Conservation (phyloP, 2,113 vertebrate species). For the Tringa solitaria region DNA sequence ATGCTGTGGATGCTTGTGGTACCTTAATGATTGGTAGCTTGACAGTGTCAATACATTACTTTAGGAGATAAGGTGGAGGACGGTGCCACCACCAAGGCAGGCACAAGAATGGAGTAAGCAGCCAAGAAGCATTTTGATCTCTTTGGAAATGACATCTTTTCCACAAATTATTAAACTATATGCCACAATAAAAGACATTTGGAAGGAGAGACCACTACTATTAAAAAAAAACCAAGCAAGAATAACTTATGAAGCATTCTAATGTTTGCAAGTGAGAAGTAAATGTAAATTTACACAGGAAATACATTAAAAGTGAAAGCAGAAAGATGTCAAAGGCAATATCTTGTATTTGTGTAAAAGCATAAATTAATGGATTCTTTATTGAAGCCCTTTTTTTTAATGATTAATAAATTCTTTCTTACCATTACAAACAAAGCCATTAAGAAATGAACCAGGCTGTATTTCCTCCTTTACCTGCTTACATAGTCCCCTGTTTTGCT, state of each 20-base stretch:
- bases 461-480: background rate
- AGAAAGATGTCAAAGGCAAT: background rate
- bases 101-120: background rate
- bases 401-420: background rate
- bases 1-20: background rate
- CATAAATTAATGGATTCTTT: background rate
- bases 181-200: background rate
- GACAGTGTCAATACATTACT: background rate
- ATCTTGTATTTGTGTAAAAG: background rate
- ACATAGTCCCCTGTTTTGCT: background rate
- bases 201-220: background rate
- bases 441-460: background rate
- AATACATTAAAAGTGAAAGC: background rate
- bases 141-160: background rate
- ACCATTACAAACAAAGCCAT: background rate
- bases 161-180: background rate
- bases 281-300: background rate
- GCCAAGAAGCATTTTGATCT: background rate
- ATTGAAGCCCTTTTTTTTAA: background rate
- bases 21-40: background rate
- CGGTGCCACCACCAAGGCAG: background rate
- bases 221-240: background rate
- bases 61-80: background rate
- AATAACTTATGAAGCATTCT: background rate
- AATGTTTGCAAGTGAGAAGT: background rate